phyloP scores from a whole-genome alignment of 2,888 invertebrate genomes.

The Seira sanloemensis region DNA sequence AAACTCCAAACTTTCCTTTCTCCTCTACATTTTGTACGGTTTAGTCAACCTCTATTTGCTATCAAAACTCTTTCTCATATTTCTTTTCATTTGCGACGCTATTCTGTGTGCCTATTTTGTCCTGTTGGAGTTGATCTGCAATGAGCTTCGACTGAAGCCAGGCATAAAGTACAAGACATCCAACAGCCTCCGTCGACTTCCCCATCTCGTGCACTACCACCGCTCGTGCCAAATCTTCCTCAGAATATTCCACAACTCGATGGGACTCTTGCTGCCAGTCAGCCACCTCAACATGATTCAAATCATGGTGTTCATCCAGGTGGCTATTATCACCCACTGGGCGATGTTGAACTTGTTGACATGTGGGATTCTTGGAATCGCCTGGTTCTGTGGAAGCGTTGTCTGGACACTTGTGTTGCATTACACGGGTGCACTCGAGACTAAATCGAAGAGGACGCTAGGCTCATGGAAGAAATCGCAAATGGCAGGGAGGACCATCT shows the following conservation, averaged over 20 bases:
- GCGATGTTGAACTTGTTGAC: neutral
- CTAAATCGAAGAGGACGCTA: neutral
- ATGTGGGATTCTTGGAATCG: neutral
- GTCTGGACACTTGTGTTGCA: neutral
- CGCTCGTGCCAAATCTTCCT: neutral
- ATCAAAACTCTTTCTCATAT: neutral
- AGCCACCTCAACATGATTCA: neutral
- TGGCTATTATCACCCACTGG: neutral
- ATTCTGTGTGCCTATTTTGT: conserved; percentile 3
- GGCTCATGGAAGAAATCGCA: neutral
- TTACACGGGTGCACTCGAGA: neutral
- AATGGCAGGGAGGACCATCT: too few species aligned
- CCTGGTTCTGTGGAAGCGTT: neutral
- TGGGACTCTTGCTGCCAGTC: neutral
- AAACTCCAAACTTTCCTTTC: neutral
- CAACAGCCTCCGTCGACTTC: neutral
- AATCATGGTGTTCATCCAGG: neutral
- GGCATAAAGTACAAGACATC: neutral
- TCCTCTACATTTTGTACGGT: neutral
- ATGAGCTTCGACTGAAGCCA: conserved; percentile 12
- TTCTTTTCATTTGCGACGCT: neutral
- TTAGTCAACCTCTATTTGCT: neutral
- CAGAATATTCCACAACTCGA: neutral
- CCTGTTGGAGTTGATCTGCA: conserved; percentile 14
- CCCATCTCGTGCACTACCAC: neutral